These are phyloP conservation scores for Harlomillsia oculata DNA, from an alignment of 1,140 invertebrate genomes.

Conservation along the genomic window DNA sequence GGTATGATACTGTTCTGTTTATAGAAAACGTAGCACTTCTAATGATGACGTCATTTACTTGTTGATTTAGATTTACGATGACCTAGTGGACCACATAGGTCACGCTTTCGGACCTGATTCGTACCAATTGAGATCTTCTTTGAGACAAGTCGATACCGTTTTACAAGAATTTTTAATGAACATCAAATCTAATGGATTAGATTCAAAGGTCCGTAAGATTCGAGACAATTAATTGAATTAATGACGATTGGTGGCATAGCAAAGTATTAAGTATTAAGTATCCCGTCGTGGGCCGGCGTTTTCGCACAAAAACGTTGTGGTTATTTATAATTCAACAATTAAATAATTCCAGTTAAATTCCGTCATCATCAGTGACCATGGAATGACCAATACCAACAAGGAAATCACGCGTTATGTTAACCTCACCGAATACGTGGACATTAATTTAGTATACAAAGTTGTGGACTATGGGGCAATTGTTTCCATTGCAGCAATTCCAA, in stretches of 20 bases:
- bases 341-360: slow-evolving; percentile 38
- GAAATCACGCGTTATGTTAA: slow-evolving; percentile 34
- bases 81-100: slow-evolving; percentile 37
- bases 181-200: slow-evolving; percentile 9
- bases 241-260: no score
- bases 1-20: neutral
- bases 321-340: neutral
- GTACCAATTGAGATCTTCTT: slow-evolving; percentile 31
- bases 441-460: slow-evolving; percentile 35
- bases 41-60: no score
- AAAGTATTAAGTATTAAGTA: no score
- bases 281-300: no score
- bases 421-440: slow-evolving; percentile 36
- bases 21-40: neutral
- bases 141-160: slow-evolving; percentile 38
- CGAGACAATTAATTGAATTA: neutral
- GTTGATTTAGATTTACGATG: slow-evolving; percentile 37
- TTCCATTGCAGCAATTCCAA: slow-evolving; percentile 37
- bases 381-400: slow-evolving; percentile 39
- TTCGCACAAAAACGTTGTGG: no score
- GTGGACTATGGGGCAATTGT: slow-evolving; percentile 37
- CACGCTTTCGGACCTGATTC: slow-evolving; percentile 40
- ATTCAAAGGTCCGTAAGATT: neutral
- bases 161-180: slow-evolving; percentile 36
- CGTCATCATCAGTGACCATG: slow-evolving; percentile 44